Conservation (phyloP, 2,888 invertebrate species). For the Polietes domitor region DNA sequence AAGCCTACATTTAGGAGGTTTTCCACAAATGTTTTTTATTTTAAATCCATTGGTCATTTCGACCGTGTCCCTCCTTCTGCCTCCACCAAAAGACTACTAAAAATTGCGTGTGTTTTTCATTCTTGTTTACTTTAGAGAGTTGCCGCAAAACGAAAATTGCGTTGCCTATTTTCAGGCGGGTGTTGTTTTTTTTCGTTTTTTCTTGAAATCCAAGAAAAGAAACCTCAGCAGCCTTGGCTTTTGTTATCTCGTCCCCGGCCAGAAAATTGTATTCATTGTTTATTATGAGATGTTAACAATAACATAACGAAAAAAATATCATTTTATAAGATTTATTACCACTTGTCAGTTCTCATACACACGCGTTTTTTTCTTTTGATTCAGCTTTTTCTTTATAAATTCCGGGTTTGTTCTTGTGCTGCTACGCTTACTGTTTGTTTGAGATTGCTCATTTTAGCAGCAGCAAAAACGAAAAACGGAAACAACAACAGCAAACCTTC, state of each 20-base stretch:
- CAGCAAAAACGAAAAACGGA: neutral
- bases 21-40: no score
- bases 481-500: conserved; percentile 9
- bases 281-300: conserved; percentile 39
- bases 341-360: conserved; percentile 59
- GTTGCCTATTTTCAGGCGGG: conserved; percentile 25
- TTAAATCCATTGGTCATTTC: no score
- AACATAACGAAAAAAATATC: conserved; percentile 40
- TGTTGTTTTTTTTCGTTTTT: neutral
- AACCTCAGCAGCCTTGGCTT: neutral
- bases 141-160: neutral
- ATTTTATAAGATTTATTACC: conserved; percentile 61
- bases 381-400: neutral
- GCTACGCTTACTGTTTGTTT: no score
- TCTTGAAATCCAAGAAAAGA: neutral
- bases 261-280: conserved; percentile 48
- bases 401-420: neutral
- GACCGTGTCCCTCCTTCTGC: no score
- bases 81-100: no score
- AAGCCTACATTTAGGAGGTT: no score
- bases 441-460: neutral
- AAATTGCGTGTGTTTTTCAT: no score
- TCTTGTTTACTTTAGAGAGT: neutral
- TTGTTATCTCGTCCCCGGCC: conserved; percentile 12
- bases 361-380: neutral